Evolutionary conservation across 2,113 vertebrate species (phyloP), one percentile per base, ranked within the genome.

Genomic region (Perca schrenkii): DNA sequence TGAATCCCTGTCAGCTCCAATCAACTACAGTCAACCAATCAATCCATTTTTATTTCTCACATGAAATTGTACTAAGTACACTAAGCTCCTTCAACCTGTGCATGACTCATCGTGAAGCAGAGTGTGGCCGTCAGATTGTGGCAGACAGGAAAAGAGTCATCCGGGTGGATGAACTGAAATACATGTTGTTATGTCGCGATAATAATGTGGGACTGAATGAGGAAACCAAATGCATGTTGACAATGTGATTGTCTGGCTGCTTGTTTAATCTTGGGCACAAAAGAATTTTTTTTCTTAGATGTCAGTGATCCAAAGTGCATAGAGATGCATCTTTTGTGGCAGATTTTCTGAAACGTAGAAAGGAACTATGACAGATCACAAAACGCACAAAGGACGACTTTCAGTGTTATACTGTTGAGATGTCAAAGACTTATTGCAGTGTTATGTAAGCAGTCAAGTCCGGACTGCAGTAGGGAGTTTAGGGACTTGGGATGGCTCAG

Each of bases 381-480:
- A 28, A 74, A 74, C 58, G 56, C 25, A 34, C 47, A 11, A 22
- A 25, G 21, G 34, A 2, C 0, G 0, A 66, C 22, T 19, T 58
- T 8, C 52, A 43, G 31, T 52, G 4, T 66, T 54, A 0, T 16
- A 11, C 40, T 6, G 5, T 17, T 64, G 16, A 63, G 50, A 49
- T 56, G 16, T 74, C 25, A 56, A 63, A 50, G 57, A 25, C 22
- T 25, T 7, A 6, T 62, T 85, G 49, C 60, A 57, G 47, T 71
- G 54, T 79, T 71, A 63, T 56, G 28, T 70, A 78, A 81, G 53
- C 63, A 50, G 54, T 43, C 46, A 52, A 17, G 21, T 31, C 17
- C 21, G 25, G 34, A 49, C 68, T 75, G 70, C 28, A 63, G 70
- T 4, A 15, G 61, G 13, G 52, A 73, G 28, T 67, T 58, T 2